A percentile compares a stretch with the other conserved stretches of the same genome.
Conservation (phyloP, 2,888 invertebrate genomes). For the Drosophila sordidapex region DNA sequence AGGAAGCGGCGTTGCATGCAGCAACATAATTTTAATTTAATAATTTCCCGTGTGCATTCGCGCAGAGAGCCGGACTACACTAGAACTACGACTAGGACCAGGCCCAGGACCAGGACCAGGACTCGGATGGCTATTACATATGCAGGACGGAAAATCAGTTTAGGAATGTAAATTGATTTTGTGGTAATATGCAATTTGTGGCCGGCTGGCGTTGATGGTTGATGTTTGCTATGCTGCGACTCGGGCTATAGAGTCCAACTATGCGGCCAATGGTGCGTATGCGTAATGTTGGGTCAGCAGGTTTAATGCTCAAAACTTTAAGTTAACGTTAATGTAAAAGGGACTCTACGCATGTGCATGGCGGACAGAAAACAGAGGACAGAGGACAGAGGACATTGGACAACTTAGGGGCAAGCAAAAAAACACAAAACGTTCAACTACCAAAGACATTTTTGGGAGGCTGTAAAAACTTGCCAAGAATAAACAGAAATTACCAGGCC, state of each 20-base stretch:
- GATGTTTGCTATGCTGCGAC: constrained; percentile 1
- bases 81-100: neutral
- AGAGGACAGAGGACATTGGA: constrained; percentile 38
- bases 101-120: neutral
- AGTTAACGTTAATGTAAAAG: constrained; percentile 33
- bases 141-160: constrained; percentile 72
- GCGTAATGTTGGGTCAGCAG: constrained; percentile 62
- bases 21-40: constrained; percentile 79
- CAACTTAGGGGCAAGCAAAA: constrained; percentile 39
- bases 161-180: constrained; percentile 79
- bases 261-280: constrained; percentile 73
- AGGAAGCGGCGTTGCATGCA: constrained; percentile 64
- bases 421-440: constrained; percentile 51
- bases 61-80: constrained; percentile 12
- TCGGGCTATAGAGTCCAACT: constrained; percentile 7
- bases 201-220: constrained; percentile 18
- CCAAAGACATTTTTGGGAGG: constrained; percentile 50
- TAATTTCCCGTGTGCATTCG: constrained; percentile 69
- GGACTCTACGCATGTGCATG: constrained; percentile 15
- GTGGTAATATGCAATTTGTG: constrained; percentile 77
- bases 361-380: neutral
- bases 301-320: constrained; percentile 58
- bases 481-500: constrained; percentile 75
- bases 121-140: constrained; percentile 45
- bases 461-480: constrained; percentile 73